Conservation (phyloP, 2,797 vertebrate species). For the Poeciliopsis turneri region DNA sequence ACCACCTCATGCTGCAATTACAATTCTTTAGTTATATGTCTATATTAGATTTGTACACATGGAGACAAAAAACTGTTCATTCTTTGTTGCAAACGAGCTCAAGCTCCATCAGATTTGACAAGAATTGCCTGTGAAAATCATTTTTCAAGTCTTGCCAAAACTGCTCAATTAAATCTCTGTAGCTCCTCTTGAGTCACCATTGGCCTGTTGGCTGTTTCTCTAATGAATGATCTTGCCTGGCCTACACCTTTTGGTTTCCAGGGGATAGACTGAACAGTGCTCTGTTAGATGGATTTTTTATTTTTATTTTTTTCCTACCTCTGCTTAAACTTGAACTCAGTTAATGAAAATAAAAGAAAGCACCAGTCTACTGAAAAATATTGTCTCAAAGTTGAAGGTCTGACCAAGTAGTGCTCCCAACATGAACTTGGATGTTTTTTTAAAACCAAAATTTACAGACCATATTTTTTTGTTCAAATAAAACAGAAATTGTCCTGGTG, state of each 20-base stretch:
- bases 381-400: background rate
- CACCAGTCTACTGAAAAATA: background rate
- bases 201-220: background rate
- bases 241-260: background rate
- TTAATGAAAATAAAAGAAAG: background rate
- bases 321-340: background rate
- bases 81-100: background rate
- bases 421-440: background rate
- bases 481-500: too few relatives aligned
- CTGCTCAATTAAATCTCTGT: background rate
- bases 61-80: background rate
- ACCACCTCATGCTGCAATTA: background rate
- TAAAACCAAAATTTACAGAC: background rate
- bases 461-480: background rate
- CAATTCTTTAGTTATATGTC: background rate
- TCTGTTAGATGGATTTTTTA: background rate
- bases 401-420: too few relatives aligned
- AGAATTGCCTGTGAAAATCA: background rate
- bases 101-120: slow-evolving; percentile 1
- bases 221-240: background rate
- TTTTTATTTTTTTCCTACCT: background rate
- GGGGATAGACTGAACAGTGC: background rate
- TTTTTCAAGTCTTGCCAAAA: background rate
- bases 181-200: background rate
- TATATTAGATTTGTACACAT: background rate